A percentile compares a stretch with the other conserved stretches of the same genome.
phyloP scores from a whole-genome alignment of 2,797 vertebrate genomes.

The Anas bahamensis region DNA sequence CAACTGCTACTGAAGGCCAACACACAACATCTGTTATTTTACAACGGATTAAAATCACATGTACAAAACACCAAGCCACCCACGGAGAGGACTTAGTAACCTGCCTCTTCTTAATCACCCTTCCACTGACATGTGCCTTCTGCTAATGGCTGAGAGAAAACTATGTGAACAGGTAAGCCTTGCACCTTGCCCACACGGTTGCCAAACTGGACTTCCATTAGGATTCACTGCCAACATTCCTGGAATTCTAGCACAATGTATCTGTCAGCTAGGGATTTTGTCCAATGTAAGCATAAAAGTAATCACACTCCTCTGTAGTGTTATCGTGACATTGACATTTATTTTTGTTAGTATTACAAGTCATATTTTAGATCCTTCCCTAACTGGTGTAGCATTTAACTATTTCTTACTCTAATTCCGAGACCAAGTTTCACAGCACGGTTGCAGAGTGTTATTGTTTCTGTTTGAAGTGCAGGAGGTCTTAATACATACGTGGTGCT shows the following conservation, averaged over 20 bases:
- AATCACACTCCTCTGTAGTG: conserved; percentile 69
- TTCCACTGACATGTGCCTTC: neutral
- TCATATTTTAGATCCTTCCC: conserved; percentile 6
- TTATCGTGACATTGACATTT: conserved; percentile 75
- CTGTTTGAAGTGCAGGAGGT: neutral
- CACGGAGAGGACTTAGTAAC: neutral
- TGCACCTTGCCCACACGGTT: neutral
- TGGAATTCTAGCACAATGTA: conserved; percentile 75
- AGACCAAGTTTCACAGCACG: neutral
- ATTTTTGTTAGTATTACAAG: conserved; percentile 74
- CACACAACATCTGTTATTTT: neutral
- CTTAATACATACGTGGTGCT: neutral
- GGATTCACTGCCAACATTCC: conserved; percentile 61
- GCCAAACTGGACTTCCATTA: conserved; percentile 16
- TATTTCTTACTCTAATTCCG: conserved; percentile 17
- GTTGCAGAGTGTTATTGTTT: neutral
- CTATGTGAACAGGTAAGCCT: neutral
- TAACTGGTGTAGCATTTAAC: conserved; percentile 39
- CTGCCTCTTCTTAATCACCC: neutral
- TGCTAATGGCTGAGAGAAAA: neutral
- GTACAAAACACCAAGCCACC: neutral
- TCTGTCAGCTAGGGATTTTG: conserved; percentile 75
- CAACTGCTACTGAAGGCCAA: neutral
- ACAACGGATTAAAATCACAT: conserved; percentile 2
- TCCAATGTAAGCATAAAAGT: conserved; percentile 69